These are phyloP conservation scores for Eulimnadia texana DNA, from an alignment of 1,140 invertebrate species.

Conservation along the genomic window DNA sequence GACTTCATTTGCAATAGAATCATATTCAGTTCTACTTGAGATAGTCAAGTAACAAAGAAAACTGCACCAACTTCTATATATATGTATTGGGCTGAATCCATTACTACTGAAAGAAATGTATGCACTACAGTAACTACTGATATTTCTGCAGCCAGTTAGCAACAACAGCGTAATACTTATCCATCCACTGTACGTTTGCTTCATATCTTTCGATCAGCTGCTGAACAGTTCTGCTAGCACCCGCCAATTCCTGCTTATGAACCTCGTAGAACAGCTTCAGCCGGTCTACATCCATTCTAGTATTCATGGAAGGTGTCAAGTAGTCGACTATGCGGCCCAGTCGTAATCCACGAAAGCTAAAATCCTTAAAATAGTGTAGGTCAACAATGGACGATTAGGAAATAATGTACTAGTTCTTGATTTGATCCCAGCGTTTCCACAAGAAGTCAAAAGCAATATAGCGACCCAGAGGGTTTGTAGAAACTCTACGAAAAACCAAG, in stretches of 20 bases:
- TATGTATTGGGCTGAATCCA: too few relatives aligned
- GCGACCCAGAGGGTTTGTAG: conserved; percentile 23
- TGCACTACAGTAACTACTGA: too few relatives aligned
- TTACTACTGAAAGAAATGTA: too few relatives aligned
- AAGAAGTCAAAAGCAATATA: conserved; percentile 53
- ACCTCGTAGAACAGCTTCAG: conserved; percentile 34
- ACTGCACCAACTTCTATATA: too few relatives aligned
- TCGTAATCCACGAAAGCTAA: conserved; percentile 24
- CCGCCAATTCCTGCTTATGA: conserved; percentile 34
- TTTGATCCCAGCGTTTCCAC: conserved; percentile 50
- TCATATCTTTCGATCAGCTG: conserved; percentile 62
- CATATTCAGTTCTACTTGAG: too few relatives aligned
- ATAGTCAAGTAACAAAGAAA: too few relatives aligned
- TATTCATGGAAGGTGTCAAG: conserved; percentile 50
- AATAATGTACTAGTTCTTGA: conserved; percentile 49
- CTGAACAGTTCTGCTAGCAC: conserved; percentile 46
- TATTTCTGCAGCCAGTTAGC: conserved; percentile 45
- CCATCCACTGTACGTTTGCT: conserved; percentile 66
- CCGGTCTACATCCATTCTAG: conserved; percentile 54
- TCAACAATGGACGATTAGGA: neutral
- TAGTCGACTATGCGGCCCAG: conserved; percentile 57
- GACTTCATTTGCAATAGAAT: too few relatives aligned
- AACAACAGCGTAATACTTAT: conserved; percentile 53
- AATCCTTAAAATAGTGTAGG: neutral
- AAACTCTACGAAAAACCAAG: conserved; percentile 22